Evolutionary conservation across 2,113 vertebrate species (phyloP).

Genomic region (Paracanthobrama guichenoti): DNA sequence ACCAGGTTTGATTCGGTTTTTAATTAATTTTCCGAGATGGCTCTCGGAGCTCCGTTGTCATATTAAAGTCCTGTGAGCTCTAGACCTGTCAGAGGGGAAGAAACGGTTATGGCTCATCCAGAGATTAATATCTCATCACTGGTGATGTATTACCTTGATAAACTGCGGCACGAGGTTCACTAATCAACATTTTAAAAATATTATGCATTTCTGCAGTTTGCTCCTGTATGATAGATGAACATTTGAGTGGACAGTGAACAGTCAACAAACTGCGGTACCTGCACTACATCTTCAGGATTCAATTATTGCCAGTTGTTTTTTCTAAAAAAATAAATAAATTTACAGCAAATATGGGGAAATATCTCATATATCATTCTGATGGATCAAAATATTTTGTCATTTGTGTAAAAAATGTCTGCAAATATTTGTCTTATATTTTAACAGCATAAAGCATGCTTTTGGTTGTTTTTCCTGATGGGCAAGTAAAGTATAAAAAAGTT

Average conservation of each 20-base stretch:
- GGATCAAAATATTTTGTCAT: slow-evolving; percentile 19
- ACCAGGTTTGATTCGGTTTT: slow-evolving; percentile 48
- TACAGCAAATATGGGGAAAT: neutral
- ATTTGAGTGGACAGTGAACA: slow-evolving; percentile 35
- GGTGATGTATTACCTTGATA: slow-evolving; percentile 55
- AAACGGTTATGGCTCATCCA: slow-evolving; percentile 47
- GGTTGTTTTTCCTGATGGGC: neutral
- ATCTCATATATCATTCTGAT: neutral
- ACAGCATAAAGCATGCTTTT: neutral
- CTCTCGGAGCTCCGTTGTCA: slow-evolving; percentile 45
- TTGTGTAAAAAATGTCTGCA: neutral
- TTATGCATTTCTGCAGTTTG: slow-evolving; percentile 42
- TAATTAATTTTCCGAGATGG: slow-evolving; percentile 52
- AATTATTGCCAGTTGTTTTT: slow-evolving; percentile 29
- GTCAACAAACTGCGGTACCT: slow-evolving; percentile 22
- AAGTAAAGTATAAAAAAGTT: neutral
- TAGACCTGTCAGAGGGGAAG: slow-evolving; percentile 36
- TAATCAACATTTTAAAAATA: slow-evolving; percentile 55
- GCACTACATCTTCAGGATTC: slow-evolving; percentile 21
- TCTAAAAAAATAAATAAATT: neutral
- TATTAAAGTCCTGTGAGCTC: slow-evolving; percentile 49
- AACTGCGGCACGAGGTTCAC: slow-evolving; percentile 45
- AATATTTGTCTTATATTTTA: neutral
- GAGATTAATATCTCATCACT: slow-evolving; percentile 50
- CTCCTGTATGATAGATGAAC: slow-evolving; percentile 25